Evolutionary conservation across 2,888 invertebrate species (phyloP), one percentile per base, ranked within the genome.

Genomic region (Gerris lacustris): DNA sequence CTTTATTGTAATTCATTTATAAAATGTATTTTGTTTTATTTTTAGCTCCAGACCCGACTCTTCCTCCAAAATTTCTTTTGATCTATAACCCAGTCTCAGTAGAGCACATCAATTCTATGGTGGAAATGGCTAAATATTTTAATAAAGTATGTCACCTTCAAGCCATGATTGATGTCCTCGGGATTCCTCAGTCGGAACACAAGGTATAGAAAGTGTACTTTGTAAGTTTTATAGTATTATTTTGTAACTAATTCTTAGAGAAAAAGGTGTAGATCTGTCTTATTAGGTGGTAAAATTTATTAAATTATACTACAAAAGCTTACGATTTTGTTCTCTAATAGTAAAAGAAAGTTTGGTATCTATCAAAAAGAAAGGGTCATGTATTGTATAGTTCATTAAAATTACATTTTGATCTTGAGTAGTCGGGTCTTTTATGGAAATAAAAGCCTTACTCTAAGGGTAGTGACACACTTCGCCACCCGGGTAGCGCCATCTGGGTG

Each of bases 1-100:
- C 31, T 64, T 64, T n/a, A 64, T 64, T n/a, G 1, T 7, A 64
- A 55, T 11, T 55, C 31, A 31, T 31, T 31, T 31, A 31, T 31
- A 31, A 31, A 31, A 31, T 31, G 4, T 44, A 44, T 31, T 72
- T 68, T 47, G 63, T 70, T 68, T 67, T 67, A 71, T 63, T 31
- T 9, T 6, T 44, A 68, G 69, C 64, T 55, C 69, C 70, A 55
- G 75, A 75, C 68, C 73, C 75, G 64, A 66, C 72, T 17, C 71
- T 73, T 31, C 75, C 75, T 63, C 75, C 74, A 62, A 75, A 73
- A 67, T 71, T 76, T 47, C 73, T 76, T 31, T 68, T 76, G 47
- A 74, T 76, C 68, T 76, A 76, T 73, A 76, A 74, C 69, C 75
- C 75, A 17, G 74, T 73, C 55, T 74, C 73, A 15, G 71, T 73